Evolutionary conservation across 1,140 invertebrate genomes (phyloP), one percentile per base, ranked within the genome.

Genomic region (Sesamia nonagrioides): DNA sequence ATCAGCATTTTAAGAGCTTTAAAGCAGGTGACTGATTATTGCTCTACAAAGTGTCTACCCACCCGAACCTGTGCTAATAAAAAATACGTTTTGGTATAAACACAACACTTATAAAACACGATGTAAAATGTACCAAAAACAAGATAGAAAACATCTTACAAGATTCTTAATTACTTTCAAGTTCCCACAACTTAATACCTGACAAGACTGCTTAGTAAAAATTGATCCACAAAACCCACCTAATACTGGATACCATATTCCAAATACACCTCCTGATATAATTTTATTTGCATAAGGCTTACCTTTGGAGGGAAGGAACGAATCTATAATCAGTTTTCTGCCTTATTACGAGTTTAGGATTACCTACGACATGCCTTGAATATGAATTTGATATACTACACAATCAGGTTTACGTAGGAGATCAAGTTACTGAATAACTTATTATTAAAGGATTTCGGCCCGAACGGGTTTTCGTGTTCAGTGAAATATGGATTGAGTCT

Each of bases 211-310:
- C 58, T 61, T 13, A 61, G 35, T n/a, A 60, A 75, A 45, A 18
- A 56, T 72, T 40, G 48, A 60, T 69, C 40, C 13, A 56, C 18
- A 56, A 56, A 27, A n/a, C 21, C 17, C n/a, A 50, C 17, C 48
- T n/a, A 37, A 78, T 40, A 63, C 40, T 6, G 61, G 15, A 17
- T 50, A 45, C 74, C 48, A 81, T 86, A 88, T 90, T 89, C 82
- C 18, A 15, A 40, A 73, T 71, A 69, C 80, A 72, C 83, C 82
- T 13, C 54, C 13, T 33, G 60, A 35, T 17, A 63, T 40, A 82
- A 81, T 80, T 69, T 58, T 81, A 87, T 90, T 89, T 86, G 82
- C 86, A 87, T 90, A 85, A 86, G 84, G 82, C 82, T 89, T 83
- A 86, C 84, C 82, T 84, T 82, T 40, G n/a, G 35, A 71, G 79